A percentile compares a stretch with the other conserved stretches of the same genome.
These are phyloP conservation scores for Carcina quercana DNA, from an alignment of 2,888 invertebrate genomes.

Conservation along the genomic window DNA sequence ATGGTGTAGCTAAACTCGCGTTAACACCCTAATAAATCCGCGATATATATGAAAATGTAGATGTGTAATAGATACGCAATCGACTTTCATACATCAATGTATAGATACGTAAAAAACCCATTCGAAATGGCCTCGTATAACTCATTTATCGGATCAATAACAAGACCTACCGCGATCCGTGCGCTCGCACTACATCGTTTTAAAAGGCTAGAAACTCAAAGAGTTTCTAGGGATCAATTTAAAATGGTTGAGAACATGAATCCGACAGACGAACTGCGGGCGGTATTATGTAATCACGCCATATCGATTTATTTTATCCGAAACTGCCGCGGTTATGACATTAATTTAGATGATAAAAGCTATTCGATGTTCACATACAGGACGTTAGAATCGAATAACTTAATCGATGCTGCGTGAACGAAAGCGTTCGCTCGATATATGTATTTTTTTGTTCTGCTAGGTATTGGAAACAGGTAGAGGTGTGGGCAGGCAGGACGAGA, in stretches of 20 bases:
- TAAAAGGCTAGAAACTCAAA: conserved; percentile 27
- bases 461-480: conserved; percentile 47
- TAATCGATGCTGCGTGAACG: conserved; percentile 50
- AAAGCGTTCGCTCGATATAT: conserved; percentile 37
- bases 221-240: conserved; percentile 36
- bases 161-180: conserved; percentile 25
- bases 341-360: conserved; percentile 65
- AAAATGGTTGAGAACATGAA: conserved; percentile 37
- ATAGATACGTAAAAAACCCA: conserved; percentile 35
- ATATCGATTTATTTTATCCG: conserved; percentile 69
- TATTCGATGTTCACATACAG: conserved; percentile 57
- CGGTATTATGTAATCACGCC: conserved; percentile 62
- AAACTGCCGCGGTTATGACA: conserved; percentile 69
- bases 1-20: conserved; percentile 9
- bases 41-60: conserved; percentile 18
- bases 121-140: conserved; percentile 44
- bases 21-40: neutral
- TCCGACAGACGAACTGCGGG: conserved; percentile 53
- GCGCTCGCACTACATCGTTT: conserved; percentile 19
- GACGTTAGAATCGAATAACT: conserved; percentile 62
- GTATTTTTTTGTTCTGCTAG: conserved; percentile 28
- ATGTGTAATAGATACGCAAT: conserved; percentile 39
- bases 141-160: conserved; percentile 32
- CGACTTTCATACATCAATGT: conserved; percentile 40
- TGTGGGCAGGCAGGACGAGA: conserved; percentile 53